Base-by-base conservation (phyloP, 2,113 vertebrate genomes). In the Epinephelus fuscoguttatus region DNA sequence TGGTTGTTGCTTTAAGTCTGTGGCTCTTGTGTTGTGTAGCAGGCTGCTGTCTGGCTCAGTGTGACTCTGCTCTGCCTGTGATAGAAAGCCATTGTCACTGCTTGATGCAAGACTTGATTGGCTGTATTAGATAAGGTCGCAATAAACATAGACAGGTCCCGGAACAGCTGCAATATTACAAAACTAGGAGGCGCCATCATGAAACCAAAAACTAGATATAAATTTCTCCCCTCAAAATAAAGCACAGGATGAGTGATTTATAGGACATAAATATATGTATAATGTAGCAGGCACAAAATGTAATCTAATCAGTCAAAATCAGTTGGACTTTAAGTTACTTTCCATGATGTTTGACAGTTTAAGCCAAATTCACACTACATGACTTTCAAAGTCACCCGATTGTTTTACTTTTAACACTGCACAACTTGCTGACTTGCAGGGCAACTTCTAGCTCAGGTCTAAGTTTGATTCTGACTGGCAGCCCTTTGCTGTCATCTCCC, bases 261-360 rank as follows among this genome's bases (percentile, higher is more conserved):
- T 2, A 40, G 14, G 18, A 10, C 45, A 40, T 4, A 37, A 9
- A 19, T 8, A 6, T 59, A 15, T 64, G 47, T 37, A 4, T 52
- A 14, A 30, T 42, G 1, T 8, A 45, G 23, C 17, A 55, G n/a
- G 55, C 33, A 8, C 40, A 25, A 52, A 23, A 18, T 55, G 11
- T 6, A 0, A 19, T 19, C 37, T 40, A 11, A 53, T 25, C 33
- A 1, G 18, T 47, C 14, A 12, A 50, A 68, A 68, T 63, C 57
- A 63, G 63, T 47, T 77, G 40, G 63, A 77, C 63, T 57, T 77
- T 1, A 19, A 56, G 23, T 70, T 55, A 40, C 5, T 53, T 61
- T 77, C 70, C 1, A 10, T 40, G 14, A 7, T 62, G 8, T 59
- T 13, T n/a, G 27, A 71, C 53, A 12, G 3, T 66, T 27, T 63